Percentiles rank a stretch among this genome's conserved stretches.
Conservation (phyloP, 2,113 vertebrate genomes). For the Donacobius atricapilla region DNA sequence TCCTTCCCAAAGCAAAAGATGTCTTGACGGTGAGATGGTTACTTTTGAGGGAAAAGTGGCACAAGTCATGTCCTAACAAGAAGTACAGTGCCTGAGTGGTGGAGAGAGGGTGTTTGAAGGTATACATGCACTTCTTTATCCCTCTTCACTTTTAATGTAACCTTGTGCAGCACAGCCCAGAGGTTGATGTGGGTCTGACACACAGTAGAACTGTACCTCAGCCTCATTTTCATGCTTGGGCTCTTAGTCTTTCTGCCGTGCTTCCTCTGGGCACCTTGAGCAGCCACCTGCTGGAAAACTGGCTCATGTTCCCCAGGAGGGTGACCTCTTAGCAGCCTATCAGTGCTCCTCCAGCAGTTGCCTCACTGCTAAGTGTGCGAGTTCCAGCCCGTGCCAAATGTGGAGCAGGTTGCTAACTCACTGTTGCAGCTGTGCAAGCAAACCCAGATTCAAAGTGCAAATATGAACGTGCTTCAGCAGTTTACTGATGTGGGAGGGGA, state of each 20-base stretch:
- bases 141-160: neutral
- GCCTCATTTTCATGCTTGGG: neutral
- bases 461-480: neutral
- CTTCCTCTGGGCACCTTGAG: neutral
- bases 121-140: neutral
- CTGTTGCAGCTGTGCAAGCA: constrained; percentile 50
- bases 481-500: neutral
- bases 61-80: neutral
- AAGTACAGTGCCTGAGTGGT: neutral
- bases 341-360: neutral
- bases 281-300: neutral
- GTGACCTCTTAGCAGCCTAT: neutral
- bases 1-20: neutral
- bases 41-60: neutral
- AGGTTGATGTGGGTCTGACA: neutral
- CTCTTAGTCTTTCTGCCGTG: neutral
- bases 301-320: fast-evolving
- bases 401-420: neutral
- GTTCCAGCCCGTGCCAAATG: neutral
- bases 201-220: neutral
- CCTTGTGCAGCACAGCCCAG: neutral
- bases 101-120: neutral
- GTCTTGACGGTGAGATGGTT: neutral
- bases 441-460: neutral
- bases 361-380: neutral